Evolutionary conservation across 2,888 invertebrate species (phyloP).

Genomic region (Oxyteleia sp.): DNA sequence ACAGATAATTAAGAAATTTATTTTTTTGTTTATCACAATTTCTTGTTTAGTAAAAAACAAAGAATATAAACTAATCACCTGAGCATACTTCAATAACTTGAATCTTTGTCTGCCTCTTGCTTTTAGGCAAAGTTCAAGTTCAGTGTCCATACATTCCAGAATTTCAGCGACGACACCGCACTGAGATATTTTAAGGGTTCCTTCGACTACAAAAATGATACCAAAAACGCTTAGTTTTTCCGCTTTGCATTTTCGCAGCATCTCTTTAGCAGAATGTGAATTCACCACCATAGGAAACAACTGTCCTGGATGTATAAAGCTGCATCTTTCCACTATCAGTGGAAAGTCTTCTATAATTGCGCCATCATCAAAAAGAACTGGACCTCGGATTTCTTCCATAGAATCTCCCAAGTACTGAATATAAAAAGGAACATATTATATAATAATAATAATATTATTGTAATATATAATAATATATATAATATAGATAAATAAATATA

Average conservation of each 20-base stretch:
- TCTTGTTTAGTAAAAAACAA: too few species aligned
- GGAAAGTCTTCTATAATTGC: constrained; percentile 59
- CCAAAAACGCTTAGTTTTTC: constrained; percentile 56
- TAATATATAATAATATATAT: constrained; percentile 4
- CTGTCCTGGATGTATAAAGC: constrained; percentile 66
- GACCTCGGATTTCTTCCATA: constrained; percentile 65
- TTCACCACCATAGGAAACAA: constrained; percentile 57
- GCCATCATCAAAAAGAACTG: constrained; percentile 57
- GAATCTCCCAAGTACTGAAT: constrained; percentile 61
- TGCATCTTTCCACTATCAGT: constrained; percentile 45
- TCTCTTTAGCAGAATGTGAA: constrained; percentile 13
- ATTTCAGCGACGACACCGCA: constrained; percentile 67
- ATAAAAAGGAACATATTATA: constrained; percentile 9
- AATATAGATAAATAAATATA: too few species aligned
- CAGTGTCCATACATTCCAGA: constrained; percentile 49
- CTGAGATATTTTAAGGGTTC: constrained; percentile 13
- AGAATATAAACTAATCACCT: constrained; percentile 18
- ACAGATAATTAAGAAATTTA: too few species aligned
- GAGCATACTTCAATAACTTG: constrained; percentile 27
- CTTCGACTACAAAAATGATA: constrained; percentile 33
- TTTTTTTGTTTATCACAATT: too few species aligned
- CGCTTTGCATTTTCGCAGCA: constrained; percentile 48
- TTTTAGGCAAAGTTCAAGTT: constrained; percentile 51
- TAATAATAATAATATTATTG: too few species aligned
- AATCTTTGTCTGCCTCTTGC: constrained; percentile 64